phyloP scores from a whole-genome alignment of 2,888 invertebrate species.

The Yponomeuta malinellus region DNA sequence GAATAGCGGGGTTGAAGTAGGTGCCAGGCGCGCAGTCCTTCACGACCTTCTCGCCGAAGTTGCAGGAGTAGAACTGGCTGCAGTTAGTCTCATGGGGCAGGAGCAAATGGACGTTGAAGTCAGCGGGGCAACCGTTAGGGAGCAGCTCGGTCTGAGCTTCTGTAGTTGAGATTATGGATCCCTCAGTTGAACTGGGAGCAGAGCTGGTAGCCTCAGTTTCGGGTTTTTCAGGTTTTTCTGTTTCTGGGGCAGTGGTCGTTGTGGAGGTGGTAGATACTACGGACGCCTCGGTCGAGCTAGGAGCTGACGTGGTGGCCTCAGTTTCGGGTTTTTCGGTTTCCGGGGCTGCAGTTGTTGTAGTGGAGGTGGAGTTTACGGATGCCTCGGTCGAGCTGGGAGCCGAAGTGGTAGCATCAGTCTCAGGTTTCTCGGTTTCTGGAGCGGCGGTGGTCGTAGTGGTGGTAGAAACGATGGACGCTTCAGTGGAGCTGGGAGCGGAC shows the following conservation, averaged over 20 bases:
- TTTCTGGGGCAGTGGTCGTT: background rate
- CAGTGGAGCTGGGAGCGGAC: background rate
- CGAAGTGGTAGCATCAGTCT: background rate
- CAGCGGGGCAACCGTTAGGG: conserved; percentile 34
- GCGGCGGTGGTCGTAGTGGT: background rate
- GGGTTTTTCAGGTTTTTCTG: background rate
- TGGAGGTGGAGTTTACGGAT: background rate
- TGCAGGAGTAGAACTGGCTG: conserved; percentile 36
- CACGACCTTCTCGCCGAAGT: conserved; percentile 30
- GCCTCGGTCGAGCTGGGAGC: background rate
- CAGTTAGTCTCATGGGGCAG: conserved; percentile 37
- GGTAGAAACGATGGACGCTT: background rate
- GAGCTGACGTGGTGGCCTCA: too few relatives aligned
- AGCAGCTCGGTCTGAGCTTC: conserved; percentile 16
- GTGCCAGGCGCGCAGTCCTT: conserved; percentile 26
- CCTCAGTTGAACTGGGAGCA: background rate
- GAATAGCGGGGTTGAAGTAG: conserved; percentile 28
- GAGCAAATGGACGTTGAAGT: conserved; percentile 29
- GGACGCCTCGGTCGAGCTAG: too few relatives aligned
- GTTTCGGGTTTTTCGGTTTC: background rate
- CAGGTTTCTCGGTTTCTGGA: background rate
- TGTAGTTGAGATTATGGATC: background rate
- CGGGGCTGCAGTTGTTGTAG: background rate
- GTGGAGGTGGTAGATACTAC: too few relatives aligned
- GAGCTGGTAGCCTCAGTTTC: background rate